Percentiles rank a stretch among this genome's conserved stretches.
Conservation (phyloP, 2,888 invertebrate species). For the Agrotis segetum region DNA sequence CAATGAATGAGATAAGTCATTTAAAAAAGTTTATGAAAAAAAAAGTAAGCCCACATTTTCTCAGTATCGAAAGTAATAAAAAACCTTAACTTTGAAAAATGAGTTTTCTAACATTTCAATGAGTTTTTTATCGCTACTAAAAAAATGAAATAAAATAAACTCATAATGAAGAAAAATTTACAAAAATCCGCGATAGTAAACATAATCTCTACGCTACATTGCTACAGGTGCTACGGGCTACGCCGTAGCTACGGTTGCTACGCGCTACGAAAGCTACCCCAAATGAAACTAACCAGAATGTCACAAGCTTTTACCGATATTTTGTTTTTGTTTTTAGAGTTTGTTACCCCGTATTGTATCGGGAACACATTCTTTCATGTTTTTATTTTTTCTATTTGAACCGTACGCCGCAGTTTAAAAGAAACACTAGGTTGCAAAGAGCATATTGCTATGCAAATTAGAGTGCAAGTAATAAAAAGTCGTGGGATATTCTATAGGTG, state of each 20-base stretch:
- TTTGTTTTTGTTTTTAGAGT: constrained; percentile 45
- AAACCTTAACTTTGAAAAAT: neutral
- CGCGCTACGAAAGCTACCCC: constrained; percentile 21
- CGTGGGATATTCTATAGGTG: neutral
- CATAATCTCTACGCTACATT: neutral
- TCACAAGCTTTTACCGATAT: constrained; percentile 44
- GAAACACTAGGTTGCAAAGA: neutral
- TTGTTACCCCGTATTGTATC: constrained; percentile 36
- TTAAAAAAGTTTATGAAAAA: neutral
- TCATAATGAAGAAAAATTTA: neutral
- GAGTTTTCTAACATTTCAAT: neutral
- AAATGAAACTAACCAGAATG: constrained; percentile 36
- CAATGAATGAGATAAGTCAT: neutral
- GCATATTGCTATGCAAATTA: neutral
- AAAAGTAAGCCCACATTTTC: neutral
- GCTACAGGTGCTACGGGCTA: constrained; percentile 32
- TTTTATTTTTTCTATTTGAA: constrained; percentile 19
- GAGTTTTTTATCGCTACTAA: neutral
- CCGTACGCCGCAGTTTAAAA: neutral
- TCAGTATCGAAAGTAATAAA: neutral
- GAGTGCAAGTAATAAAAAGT: neutral
- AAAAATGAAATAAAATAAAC: neutral
- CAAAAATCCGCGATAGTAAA: neutral
- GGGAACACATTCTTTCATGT: neutral
- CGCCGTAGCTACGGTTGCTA: constrained; percentile 15